These are phyloP conservation scores for Penaeus japonicus DNA, from an alignment of 1,140 invertebrate species.

Conservation along the genomic window DNA sequence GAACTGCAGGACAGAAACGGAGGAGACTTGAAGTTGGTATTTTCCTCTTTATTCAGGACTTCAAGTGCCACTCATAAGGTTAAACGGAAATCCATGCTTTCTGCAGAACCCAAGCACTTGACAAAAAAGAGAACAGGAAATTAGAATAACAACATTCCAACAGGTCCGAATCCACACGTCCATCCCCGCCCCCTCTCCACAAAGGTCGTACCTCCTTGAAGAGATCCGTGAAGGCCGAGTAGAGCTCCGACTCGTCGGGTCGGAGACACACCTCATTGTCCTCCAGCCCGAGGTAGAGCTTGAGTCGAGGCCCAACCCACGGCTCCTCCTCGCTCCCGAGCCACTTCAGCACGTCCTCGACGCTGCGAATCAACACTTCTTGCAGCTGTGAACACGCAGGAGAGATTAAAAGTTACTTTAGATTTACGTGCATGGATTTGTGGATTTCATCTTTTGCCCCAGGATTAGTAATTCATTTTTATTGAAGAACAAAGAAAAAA, in stretches of 20 bases:
- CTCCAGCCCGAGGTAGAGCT: constrained; percentile 46
- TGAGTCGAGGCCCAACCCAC: constrained; percentile 53
- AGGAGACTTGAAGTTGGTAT: neutral
- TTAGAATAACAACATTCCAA: neutral
- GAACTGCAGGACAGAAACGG: constrained; percentile 4
- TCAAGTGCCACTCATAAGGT: neutral
- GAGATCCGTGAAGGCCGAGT: constrained; percentile 39
- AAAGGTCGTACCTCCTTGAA: constrained; percentile 45
- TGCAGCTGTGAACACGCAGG: constrained; percentile 11
- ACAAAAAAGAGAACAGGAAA: too few relatives aligned
- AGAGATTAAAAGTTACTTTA: neutral
- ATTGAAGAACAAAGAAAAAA: too few relatives aligned
- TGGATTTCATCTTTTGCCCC: neutral
- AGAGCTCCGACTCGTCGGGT: constrained; percentile 44
- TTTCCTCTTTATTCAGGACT: neutral
- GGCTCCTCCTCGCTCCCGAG: constrained; percentile 53
- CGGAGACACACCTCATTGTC: constrained; percentile 42
- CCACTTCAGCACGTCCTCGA: constrained; percentile 42
- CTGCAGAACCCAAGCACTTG: neutral
- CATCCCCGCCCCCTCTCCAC: too few relatives aligned
- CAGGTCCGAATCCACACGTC: neutral
- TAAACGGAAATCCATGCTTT: neutral
- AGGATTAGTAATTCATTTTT: too few relatives aligned
- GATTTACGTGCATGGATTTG: neutral
- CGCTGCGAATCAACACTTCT: constrained; percentile 44